Base-by-base conservation (phyloP, 2,888 invertebrate species). In the Epistrophe grossulariae region DNA sequence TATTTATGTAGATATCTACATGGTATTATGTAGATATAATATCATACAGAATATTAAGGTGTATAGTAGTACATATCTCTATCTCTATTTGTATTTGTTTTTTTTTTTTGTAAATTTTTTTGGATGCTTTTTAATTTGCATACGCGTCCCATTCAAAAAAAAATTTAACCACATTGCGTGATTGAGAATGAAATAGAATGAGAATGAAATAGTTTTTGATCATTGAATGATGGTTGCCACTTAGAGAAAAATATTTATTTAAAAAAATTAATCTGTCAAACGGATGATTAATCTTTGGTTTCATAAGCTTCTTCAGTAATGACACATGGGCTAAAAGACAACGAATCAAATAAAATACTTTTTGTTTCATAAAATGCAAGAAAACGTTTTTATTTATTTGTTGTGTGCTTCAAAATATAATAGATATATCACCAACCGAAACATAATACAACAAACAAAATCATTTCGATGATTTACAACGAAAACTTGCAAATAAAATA, bases 71-170 rank as follows among this genome's bases (percentile, higher is more conserved):
- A n/a, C n/a, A n/a, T n/a, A n/a, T n/a, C n/a, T n/a, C n/a, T n/a
- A 19, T 43, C 5, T 57, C 31, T 48, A n/a, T 70, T 40, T 83
- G 57, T 48, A 24, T 40, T 68, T 31, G 38, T 24, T 31, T 28
- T 48, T 17, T 35, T 35, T 35, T 35, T 35, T 7, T 35, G 35
- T 5, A 8, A n/a, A 9, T 19, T 72, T 40, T 45, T 77, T 80
- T 72, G 80, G 76, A 70, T 66, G 35, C 38, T 60, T 52, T 50
- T 48, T 60, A 71, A 87, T 87, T 83, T 83, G 76, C 87, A 82
- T 87, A 82, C 71, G 64, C 66, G 60, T 71, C 60, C 70, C 87
- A 87, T 87, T 87, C 85, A 82, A 78, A 35, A 78, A 60, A 59
- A 82, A 77, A 24, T 55, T 35, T 6, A 45, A 59, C 45, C 45